Percentiles rank a stretch among this genome's conserved stretches.
These are phyloP conservation scores for Spea hammondii DNA, from an alignment of 2,797 vertebrate species.

Conservation along the genomic window DNA sequence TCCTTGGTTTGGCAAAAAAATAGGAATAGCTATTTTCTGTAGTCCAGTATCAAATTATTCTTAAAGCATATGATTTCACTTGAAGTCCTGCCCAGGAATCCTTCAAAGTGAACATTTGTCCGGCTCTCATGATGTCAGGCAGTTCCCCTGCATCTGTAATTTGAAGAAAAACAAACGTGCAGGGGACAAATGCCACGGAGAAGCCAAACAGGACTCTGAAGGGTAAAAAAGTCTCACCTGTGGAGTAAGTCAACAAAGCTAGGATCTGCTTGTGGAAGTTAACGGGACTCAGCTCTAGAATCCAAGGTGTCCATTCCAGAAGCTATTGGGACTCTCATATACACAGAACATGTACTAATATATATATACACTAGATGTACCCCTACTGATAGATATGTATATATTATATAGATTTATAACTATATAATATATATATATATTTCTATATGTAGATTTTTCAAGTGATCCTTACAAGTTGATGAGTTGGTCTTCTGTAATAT, in stretches of 20 bases:
- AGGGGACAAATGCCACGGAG: slow-evolving; percentile 55
- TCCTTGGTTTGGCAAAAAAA: slow-evolving; percentile 72
- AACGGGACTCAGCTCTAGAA: neutral
- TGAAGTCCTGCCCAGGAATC: slow-evolving; percentile 77
- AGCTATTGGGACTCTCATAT: neutral
- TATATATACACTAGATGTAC: no score
- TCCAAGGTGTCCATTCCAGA: neutral
- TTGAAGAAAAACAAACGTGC: slow-evolving; percentile 68
- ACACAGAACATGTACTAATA: no score
- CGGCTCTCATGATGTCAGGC: slow-evolving; percentile 75
- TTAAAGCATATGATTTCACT: slow-evolving; percentile 76
- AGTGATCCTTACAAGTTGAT: no score
- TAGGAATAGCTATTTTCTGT: slow-evolving; percentile 72
- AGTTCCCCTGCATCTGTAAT: slow-evolving; percentile 76
- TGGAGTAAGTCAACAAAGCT: slow-evolving; percentile 39
- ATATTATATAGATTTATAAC: no score
- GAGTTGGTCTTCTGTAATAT: no score
- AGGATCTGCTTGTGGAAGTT: slow-evolving; percentile 23
- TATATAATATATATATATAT: no score
- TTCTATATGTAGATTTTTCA: no score
- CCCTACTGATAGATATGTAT: no score
- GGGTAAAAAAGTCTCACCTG: slow-evolving; percentile 51
- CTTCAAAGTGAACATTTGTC: slow-evolving; percentile 73
- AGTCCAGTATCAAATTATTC: slow-evolving; percentile 75
- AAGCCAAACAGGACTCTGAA: slow-evolving; percentile 54